phyloP scores from a whole-genome alignment of 2,888 invertebrate genomes.

The Noctua janthe region DNA sequence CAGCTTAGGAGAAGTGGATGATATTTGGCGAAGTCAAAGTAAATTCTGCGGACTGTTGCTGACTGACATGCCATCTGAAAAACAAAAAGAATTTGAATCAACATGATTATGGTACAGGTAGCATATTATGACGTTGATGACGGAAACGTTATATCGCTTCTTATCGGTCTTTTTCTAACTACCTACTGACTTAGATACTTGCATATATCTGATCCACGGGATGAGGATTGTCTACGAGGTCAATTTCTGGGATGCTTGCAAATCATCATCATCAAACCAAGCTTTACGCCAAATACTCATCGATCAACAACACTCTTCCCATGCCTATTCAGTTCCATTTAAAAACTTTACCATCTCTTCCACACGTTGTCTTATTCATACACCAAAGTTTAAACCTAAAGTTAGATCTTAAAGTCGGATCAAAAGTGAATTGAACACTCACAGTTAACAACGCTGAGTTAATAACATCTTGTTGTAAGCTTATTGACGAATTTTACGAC shows the following conservation, averaged over 20 bases:
- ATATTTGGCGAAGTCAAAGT: neutral
- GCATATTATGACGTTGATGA: too few species aligned
- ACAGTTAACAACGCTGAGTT: slow-evolving; percentile 43
- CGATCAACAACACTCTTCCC: neutral
- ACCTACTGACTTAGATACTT: neutral
- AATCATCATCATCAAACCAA: neutral
- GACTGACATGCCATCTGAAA: neutral
- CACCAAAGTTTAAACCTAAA: slow-evolving; percentile 11
- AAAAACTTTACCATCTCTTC: neutral
- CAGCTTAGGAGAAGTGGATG: too few species aligned
- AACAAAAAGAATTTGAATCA: neutral
- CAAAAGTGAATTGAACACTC: slow-evolving; percentile 61
- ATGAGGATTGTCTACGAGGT: neutral
- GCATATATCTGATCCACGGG: neutral
- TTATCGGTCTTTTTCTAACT: neutral
- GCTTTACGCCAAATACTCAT: neutral
- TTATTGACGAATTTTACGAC: slow-evolving; percentile 27
- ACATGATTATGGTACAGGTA: neutral
- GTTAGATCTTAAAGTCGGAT: slow-evolving; percentile 54
- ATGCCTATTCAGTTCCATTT: neutral
- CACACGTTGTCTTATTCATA: slow-evolving; percentile 19
- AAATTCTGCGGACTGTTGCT: neutral
- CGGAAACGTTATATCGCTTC: neutral
- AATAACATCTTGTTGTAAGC: slow-evolving; percentile 38
- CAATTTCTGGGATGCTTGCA: neutral